Conservation (phyloP, 2,888 invertebrate species). For the Resseliella maxima region DNA sequence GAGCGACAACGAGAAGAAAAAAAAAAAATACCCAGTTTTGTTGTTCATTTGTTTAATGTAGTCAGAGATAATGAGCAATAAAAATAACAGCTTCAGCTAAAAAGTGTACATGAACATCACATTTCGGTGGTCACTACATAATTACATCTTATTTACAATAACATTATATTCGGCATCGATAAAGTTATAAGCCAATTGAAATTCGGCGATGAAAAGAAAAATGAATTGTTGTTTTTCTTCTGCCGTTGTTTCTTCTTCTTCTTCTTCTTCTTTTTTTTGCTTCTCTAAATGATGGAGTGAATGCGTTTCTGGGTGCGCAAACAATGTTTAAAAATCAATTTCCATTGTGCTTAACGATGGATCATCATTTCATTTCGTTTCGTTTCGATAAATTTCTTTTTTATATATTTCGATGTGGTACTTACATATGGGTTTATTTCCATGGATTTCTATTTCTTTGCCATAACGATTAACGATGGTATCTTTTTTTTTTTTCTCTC, state of each 20-base stretch:
- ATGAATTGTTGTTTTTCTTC: constrained; percentile 1
- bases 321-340: constrained; percentile 27
- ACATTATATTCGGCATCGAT: background rate
- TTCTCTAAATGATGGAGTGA: background rate
- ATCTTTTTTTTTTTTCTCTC: background rate
- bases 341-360: constrained; percentile 32
- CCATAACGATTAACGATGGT: constrained; percentile 38
- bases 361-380: constrained; percentile 41
- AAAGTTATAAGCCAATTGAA: constrained; percentile 26
- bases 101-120: background rate
- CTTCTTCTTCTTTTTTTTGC: too few relatives aligned
- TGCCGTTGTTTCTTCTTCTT: background rate
- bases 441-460: constrained; percentile 28
- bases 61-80: constrained; percentile 25
- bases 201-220: constrained; percentile 15
- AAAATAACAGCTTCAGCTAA: constrained; percentile 13
- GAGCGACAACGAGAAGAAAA: background rate
- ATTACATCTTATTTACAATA: constrained; percentile 16
- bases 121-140: background rate
- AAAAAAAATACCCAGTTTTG: constrained; percentile 3
- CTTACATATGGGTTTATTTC: background rate
- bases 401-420: background rate
- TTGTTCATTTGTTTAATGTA: constrained; percentile 12
- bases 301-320: constrained; percentile 13
- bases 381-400: constrained; percentile 44